Conservation (phyloP, 2,113 vertebrate species). For the Cavia porcellus region DNA sequence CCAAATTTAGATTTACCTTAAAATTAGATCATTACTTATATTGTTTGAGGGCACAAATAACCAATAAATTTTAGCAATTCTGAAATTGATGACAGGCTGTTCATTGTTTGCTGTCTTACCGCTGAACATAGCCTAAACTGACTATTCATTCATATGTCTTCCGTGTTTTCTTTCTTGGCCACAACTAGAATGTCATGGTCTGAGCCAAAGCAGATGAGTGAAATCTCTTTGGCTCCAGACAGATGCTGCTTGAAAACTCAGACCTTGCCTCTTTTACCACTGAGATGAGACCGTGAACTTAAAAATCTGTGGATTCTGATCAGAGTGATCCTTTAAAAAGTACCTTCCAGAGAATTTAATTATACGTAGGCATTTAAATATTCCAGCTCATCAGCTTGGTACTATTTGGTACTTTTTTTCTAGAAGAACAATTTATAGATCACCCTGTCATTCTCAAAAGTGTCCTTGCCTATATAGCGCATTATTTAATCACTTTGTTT, state of each 20-base stretch:
- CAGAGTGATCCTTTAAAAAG: background rate
- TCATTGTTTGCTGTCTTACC: slow-evolving; percentile 47
- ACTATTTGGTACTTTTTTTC: background rate
- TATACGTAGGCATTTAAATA: background rate
- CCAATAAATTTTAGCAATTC: slow-evolving; percentile 68
- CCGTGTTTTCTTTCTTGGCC: background rate
- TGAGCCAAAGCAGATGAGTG: background rate
- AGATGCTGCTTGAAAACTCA: background rate
- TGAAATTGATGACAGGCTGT: slow-evolving; percentile 48
- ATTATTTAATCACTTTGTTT: background rate
- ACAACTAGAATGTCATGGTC: background rate
- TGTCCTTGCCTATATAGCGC: background rate
- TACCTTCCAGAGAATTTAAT: background rate
- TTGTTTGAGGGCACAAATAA: slow-evolving; percentile 76
- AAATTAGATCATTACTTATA: slow-evolving; percentile 69
- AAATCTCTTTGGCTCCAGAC: background rate
- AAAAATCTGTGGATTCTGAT: background rate
- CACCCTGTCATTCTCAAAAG: background rate
- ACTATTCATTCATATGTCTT: background rate
- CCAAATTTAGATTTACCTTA: slow-evolving; percentile 17
- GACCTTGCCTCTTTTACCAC: background rate
- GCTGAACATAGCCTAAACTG: slow-evolving; percentile 31
- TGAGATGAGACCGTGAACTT: background rate
- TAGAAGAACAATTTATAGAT: background rate
- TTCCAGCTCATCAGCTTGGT: background rate